Evolutionary conservation across 2,113 vertebrate genomes (phyloP).

Genomic region (Aleadryas rufinucha): DNA sequence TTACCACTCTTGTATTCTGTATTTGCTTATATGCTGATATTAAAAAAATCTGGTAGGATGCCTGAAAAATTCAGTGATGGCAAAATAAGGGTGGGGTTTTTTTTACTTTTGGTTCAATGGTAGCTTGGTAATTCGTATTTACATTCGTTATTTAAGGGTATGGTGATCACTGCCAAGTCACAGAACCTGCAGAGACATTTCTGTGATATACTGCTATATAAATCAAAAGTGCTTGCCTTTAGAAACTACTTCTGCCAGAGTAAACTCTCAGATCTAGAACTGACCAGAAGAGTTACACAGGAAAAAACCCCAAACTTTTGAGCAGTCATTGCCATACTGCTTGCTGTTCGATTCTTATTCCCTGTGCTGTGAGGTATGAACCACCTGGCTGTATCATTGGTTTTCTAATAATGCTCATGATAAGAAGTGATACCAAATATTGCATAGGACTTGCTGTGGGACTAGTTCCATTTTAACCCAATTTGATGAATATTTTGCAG

Average conservation of each 20-base stretch:
- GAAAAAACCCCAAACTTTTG: not conserved
- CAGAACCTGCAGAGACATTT: not conserved
- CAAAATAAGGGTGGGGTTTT: not conserved
- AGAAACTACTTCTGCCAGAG: not conserved
- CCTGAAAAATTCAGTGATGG: not conserved
- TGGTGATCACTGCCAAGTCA: not conserved
- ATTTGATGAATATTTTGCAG: constrained; percentile 26
- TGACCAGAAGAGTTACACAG: not conserved
- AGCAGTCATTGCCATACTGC: not conserved
- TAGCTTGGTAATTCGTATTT: not conserved
- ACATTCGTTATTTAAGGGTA: not conserved
- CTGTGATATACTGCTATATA: not conserved
- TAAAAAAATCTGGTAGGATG: not conserved
- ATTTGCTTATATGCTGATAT: not conserved
- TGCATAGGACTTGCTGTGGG: constrained; percentile 10
- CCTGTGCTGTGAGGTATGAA: not conserved
- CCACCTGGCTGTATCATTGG: not conserved
- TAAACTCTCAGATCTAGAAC: not conserved
- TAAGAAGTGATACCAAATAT: constrained; percentile 20
- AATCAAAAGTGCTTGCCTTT: not conserved
- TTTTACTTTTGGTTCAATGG: not conserved
- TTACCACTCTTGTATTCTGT: not conserved
- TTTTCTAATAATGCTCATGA: constrained; percentile 18
- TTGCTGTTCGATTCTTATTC: not conserved
- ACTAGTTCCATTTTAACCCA: constrained; percentile 49